Base-by-base conservation (phyloP, 1,140 invertebrate genomes). In the Drosophila melanica region DNA sequence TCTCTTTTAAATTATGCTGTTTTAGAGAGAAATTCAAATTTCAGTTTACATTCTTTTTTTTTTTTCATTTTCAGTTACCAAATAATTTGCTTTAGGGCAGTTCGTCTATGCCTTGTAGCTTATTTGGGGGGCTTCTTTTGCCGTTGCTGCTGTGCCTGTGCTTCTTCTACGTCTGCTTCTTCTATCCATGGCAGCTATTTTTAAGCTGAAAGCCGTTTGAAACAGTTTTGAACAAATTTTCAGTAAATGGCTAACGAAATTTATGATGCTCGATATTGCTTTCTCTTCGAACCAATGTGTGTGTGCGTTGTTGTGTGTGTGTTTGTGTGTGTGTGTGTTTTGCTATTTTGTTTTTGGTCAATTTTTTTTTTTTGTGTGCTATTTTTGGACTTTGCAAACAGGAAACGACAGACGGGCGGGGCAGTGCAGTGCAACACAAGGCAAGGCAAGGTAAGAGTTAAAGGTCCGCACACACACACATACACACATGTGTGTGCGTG, bases 351-450 rank as follows among this genome's bases (percentile, higher is more conserved):
- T 16, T 68, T 73, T 75, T 60, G 37, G 77, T 73, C 69, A 84
- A 74, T 70, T 69, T 47, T 66, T 66, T 65, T 16, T 82, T 78
- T 53, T 47, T 73, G 55, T 69, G 33, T 62, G 42, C 69, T 81
- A 87, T 87, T 85, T 87, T 87, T 68, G 65, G 37, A 67, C 53
- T 77, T 70, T 68, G 69, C 70, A 81, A 85, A 85, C 78, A 87
- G 82, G 81, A 85, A 85, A 87, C 67, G 59, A 54, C 44, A 41
- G 42, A 35, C 45, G 50, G 18, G n/a, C 42, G 20, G 16, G 23
- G 23, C 39, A 23, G 20, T 14, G 16, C 9, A 2, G 14, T 8
- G 9, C 10, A n/a, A 48, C 30, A 10, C 63, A 54, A n/a, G 20
- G 48, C 48, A 23, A 23, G 20, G 20, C 20, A 68, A 72, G 65